Conservation (phyloP, 1,140 invertebrate genomes). For the Liolophura sinensis region DNA sequence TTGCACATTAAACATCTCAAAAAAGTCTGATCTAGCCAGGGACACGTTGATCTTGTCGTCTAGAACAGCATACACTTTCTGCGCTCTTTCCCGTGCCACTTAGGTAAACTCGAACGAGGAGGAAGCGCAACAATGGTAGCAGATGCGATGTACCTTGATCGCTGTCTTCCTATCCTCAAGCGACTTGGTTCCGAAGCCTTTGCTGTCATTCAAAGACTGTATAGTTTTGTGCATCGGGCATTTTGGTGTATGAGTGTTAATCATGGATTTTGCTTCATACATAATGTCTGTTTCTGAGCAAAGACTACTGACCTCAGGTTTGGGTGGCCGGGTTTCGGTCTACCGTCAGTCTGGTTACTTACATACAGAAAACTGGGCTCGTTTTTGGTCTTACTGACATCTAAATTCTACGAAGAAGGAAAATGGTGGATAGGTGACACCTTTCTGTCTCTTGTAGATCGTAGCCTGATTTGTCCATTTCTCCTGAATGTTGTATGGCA, state of each 20-base stretch:
- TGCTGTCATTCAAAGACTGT: conserved; percentile 5
- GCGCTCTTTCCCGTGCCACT: no score
- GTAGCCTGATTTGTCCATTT: conserved; percentile 19
- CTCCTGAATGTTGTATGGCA: conserved; percentile 15
- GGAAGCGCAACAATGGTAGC: conserved; percentile 6
- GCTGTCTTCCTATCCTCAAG: neutral
- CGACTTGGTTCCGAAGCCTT: neutral
- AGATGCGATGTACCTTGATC: conserved; percentile 3
- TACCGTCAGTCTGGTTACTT: neutral
- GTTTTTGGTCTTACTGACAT: conserved; percentile 11
- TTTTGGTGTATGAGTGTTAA: conserved; percentile 16
- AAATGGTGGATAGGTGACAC: no score
- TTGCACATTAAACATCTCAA: no score
- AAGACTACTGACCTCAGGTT: conserved; percentile 2
- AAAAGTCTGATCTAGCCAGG: no score
- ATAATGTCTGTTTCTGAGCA: conserved; percentile 10
- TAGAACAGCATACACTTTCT: no score
- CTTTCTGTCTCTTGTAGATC: conserved; percentile 13
- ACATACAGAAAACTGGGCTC: conserved; percentile 20
- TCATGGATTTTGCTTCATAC: conserved; percentile 1
- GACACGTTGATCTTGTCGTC: no score
- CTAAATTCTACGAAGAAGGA: no score
- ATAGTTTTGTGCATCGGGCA: conserved; percentile 8
- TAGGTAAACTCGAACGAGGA: no score
- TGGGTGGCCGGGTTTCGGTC: neutral